Conservation (phyloP, 1,140 invertebrate species). For the Eumaeus atala region DNA sequence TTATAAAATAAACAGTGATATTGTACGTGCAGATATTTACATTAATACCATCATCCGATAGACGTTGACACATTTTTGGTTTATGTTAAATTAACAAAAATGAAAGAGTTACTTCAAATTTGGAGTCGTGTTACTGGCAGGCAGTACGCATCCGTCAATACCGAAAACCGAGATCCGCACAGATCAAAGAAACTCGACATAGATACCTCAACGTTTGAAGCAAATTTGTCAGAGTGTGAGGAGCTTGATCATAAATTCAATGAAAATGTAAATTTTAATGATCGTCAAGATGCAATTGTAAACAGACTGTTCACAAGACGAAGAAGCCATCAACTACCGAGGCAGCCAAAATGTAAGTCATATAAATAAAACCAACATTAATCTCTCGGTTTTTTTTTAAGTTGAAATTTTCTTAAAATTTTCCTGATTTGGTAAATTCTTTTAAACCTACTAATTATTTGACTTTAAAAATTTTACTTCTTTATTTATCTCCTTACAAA, state of each 20-base stretch:
- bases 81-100: constrained; percentile 41
- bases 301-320: constrained; percentile 73
- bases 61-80: constrained; percentile 21
- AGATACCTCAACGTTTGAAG: constrained; percentile 38
- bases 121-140: constrained; percentile 71
- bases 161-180: constrained; percentile 46
- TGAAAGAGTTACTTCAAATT: constrained; percentile 76
- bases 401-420: background rate
- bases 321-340: constrained; percentile 52
- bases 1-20: constrained; percentile 5
- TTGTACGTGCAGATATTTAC: background rate
- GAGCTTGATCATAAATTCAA: constrained; percentile 46
- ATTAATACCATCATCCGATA: background rate
- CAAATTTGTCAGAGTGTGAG: constrained; percentile 51
- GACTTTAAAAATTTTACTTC: too few relatives aligned
- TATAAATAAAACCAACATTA: constrained; percentile 12
- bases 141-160: constrained; percentile 66
- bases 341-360: constrained; percentile 73
- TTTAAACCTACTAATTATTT: too few relatives aligned
- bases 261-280: constrained; percentile 40
- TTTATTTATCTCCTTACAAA: too few relatives aligned
- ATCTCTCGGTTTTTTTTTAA: background rate
- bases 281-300: constrained; percentile 65
- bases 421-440: too few relatives aligned
- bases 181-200: constrained; percentile 39